phyloP scores from a whole-genome alignment of 2,113 vertebrate genomes.

The Stomatorhinus ivindoensis region DNA sequence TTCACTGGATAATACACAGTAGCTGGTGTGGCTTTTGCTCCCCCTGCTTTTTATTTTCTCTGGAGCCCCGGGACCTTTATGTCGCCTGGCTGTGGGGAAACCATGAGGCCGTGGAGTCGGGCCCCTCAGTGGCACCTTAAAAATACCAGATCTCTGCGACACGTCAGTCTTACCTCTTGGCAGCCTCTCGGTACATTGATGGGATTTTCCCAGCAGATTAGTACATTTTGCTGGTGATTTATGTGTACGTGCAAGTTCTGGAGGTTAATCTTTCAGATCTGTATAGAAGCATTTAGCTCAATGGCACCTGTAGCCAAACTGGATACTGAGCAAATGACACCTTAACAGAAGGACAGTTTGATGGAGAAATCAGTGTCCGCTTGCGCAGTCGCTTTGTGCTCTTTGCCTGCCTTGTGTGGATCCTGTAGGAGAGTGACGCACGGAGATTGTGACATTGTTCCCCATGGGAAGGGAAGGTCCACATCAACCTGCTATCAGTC shows the following conservation, averaged over 20 bases:
- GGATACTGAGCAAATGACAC: background rate
- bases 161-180: background rate
- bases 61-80: conserved; percentile 7
- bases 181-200: background rate
- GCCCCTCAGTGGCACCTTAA: background rate
- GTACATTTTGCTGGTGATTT: background rate
- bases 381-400: background rate
- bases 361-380: background rate
- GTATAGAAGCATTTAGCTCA: background rate
- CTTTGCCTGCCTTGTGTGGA: background rate
- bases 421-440: background rate
- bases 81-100: conserved; percentile 9
- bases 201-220: conserved; percentile 12
- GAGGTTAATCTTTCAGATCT: background rate
- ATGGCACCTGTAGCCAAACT: background rate
- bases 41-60: conserved; percentile 1
- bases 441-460: background rate
- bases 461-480: background rate
- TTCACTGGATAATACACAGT: conserved; percentile 27
- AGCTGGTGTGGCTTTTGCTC: conserved; percentile 19
- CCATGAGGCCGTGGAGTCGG: background rate
- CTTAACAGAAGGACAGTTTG: background rate
- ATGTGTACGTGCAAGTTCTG: background rate
- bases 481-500: background rate
- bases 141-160: background rate